Conservation (phyloP, 2,888 invertebrate genomes). For the Mythimna lalbum region DNA sequence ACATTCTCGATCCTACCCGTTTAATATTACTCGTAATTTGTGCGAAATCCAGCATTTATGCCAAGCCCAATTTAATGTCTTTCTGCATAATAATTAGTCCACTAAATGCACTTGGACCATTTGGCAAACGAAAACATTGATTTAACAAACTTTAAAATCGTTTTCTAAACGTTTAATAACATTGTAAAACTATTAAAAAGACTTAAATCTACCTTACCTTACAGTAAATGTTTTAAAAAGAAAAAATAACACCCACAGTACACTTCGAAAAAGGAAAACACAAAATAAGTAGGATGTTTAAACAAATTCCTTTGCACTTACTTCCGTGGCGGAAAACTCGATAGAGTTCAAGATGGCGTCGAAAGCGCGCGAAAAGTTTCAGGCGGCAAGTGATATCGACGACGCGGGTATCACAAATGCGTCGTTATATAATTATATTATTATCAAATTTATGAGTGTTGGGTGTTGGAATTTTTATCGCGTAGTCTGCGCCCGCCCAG, state of each 20-base stretch:
- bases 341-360: slow-evolving; percentile 76
- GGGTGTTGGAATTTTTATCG: slow-evolving; percentile 79
- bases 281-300: slow-evolving; percentile 65
- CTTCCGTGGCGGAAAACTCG: slow-evolving; percentile 76
- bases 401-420: slow-evolving; percentile 61
- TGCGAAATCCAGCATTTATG: slow-evolving; percentile 79
- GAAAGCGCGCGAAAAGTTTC: slow-evolving; percentile 79
- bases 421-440: slow-evolving; percentile 67
- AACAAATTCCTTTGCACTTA: slow-evolving; percentile 78
- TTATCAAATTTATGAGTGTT: slow-evolving; percentile 71
- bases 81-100: slow-evolving; percentile 80
- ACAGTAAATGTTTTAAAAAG: slow-evolving; percentile 7
- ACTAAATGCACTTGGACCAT: slow-evolving; percentile 67
- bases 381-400: slow-evolving; percentile 64
- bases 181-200: slow-evolving; percentile 23
- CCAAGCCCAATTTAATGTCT: slow-evolving; percentile 84
- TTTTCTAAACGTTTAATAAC: slow-evolving; percentile 41
- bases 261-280: slow-evolving; percentile 66
- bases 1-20: slow-evolving; percentile 79
- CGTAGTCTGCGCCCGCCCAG: slow-evolving; percentile 82
- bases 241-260: slow-evolving; percentile 64
- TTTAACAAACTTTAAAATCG: slow-evolving; percentile 38
- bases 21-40: slow-evolving; percentile 81
- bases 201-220: slow-evolving; percentile 62
- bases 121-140: slow-evolving; percentile 68